These are phyloP conservation scores for Chroicocephalus ridibundus DNA, from an alignment of 2,113 vertebrate species.

Conservation along the genomic window DNA sequence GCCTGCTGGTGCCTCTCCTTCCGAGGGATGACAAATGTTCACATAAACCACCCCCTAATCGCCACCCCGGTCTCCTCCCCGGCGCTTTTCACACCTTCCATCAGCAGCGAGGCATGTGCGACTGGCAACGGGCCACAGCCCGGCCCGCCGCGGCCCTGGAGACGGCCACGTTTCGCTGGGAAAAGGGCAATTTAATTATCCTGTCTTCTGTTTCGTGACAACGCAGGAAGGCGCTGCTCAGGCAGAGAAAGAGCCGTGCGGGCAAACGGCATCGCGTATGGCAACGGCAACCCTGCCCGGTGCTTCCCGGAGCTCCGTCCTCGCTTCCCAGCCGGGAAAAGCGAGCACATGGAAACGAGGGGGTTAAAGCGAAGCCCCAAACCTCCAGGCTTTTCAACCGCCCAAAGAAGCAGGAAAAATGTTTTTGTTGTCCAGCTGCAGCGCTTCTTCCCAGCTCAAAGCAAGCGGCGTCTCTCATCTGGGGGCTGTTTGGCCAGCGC, in stretches of 20 bases:
- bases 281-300: not conserved
- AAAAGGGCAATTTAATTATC: constrained; percentile 65
- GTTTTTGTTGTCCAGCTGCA: constrained; percentile 10
- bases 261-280: not conserved
- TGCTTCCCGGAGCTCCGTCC: not conserved
- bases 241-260: not conserved
- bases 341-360: fast-evolving
- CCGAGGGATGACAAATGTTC: not conserved
- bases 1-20: not conserved
- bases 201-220: constrained; percentile 26
- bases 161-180: not conserved
- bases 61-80: not conserved
- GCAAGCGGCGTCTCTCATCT: not conserved
- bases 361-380: not conserved
- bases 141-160: not conserved
- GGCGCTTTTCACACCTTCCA: constrained; percentile 16
- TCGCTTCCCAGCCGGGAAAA: fast-evolving
- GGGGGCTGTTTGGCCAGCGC: not conserved
- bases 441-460: not conserved
- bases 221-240: constrained; percentile 12
- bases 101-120: not conserved
- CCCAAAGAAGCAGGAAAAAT: not conserved
- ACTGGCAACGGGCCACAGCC: not conserved
- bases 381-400: not conserved
- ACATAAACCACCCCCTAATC: no score